phyloP scores from a whole-genome alignment of 2,888 invertebrate species.

The Theodoxus fluviatilis region DNA sequence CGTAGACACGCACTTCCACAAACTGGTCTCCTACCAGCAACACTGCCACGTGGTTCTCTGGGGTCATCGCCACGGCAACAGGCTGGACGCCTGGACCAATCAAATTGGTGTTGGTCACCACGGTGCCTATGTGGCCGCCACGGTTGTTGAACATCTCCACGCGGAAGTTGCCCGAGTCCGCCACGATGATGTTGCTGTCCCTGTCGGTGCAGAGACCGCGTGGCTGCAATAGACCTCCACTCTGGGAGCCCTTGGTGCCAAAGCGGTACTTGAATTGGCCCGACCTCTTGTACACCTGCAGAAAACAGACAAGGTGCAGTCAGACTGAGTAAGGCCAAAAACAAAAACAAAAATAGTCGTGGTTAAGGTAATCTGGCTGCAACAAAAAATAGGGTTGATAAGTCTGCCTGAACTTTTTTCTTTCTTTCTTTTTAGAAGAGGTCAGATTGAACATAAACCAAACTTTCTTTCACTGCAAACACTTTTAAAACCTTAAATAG shows the following conservation, averaged over 20 bases:
- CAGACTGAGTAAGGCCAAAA: too few species aligned
- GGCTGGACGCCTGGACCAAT: slow-evolving; percentile 49
- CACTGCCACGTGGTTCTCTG: slow-evolving; percentile 46
- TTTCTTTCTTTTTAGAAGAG: too few species aligned
- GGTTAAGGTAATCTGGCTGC: too few species aligned
- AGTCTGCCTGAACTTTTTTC: too few species aligned
- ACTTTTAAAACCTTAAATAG: too few species aligned
- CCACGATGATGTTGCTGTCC: slow-evolving; percentile 54
- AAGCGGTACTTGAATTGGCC: slow-evolving; percentile 54
- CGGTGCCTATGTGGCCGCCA: slow-evolving; percentile 43
- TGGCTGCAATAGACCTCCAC: slow-evolving; percentile 48
- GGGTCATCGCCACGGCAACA: slow-evolving; percentile 52
- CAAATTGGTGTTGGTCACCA: slow-evolving; percentile 44
- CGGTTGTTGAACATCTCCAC: slow-evolving; percentile 53
- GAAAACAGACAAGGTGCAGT: too few species aligned
- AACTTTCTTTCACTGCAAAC: too few species aligned
- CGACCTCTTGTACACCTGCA: slow-evolving; percentile 44
- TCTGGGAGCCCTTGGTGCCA: slow-evolving; percentile 41
- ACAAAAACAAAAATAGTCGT: too few species aligned
- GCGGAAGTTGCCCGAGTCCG: slow-evolving; percentile 55
- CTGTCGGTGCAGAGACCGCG: slow-evolving; percentile 52
- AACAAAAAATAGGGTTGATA: too few species aligned
- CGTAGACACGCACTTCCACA: slow-evolving; percentile 53
- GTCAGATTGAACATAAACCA: too few species aligned
- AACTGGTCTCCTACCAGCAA: slow-evolving; percentile 50